phyloP scores from a whole-genome alignment of 2,113 vertebrate species.

The Vombatus ursinus region DNA sequence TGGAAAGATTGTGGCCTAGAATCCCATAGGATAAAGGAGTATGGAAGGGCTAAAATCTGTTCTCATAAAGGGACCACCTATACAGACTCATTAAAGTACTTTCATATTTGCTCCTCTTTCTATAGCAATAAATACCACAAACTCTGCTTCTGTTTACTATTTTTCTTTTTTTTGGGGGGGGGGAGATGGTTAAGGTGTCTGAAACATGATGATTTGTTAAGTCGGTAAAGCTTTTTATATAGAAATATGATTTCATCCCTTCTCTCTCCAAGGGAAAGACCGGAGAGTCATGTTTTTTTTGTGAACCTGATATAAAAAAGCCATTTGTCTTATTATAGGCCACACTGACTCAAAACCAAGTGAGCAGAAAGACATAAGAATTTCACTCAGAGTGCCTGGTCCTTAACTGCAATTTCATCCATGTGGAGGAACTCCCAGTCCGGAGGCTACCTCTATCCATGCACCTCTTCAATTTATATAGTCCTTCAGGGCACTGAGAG shows the following conservation, averaged over 20 bases:
- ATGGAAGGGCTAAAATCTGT: background rate
- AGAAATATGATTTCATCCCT: background rate
- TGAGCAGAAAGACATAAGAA: background rate
- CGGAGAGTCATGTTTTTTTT: background rate
- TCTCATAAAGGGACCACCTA: too few relatives aligned
- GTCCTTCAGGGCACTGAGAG: background rate
- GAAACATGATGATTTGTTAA: background rate
- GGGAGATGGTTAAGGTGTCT: background rate
- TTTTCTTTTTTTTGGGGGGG: background rate
- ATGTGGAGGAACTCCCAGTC: background rate
- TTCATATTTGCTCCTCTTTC: background rate
- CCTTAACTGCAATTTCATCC: background rate
- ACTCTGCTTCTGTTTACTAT: background rate
- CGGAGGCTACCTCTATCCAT: background rate
- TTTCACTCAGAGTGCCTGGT: background rate
- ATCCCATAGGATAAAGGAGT: background rate
- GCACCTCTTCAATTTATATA: background rate
- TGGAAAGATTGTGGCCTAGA: background rate
- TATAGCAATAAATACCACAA: background rate
- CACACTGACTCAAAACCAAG: background rate
- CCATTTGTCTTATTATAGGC: background rate
- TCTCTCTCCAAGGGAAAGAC: background rate
- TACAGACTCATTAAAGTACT: background rate
- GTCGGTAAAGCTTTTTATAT: background rate
- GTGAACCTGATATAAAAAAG: background rate